Percentiles rank a stretch among this genome's conserved stretches.
phyloP scores from a whole-genome alignment of 2,797 vertebrate genomes.

The Eutrigla gurnardus region DNA sequence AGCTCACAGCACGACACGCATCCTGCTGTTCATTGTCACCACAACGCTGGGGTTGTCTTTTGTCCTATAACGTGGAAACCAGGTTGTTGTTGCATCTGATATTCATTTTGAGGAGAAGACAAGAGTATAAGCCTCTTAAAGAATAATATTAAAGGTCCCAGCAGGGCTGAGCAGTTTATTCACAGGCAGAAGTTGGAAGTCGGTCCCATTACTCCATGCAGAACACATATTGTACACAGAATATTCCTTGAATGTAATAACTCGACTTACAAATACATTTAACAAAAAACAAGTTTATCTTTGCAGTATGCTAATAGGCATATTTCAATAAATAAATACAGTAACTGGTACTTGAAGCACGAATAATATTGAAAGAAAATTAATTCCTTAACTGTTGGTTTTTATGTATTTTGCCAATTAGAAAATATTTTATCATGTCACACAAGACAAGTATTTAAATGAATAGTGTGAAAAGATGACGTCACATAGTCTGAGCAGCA shows the following conservation, averaged over 20 bases:
- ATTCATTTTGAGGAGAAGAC: background rate
- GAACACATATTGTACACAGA: background rate
- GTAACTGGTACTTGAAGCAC: background rate
- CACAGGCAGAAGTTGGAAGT: background rate
- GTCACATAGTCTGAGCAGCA: slow-evolving; percentile 6
- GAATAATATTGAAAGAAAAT: no score
- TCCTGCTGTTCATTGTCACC: background rate
- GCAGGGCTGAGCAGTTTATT: background rate
- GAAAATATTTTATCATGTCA: background rate
- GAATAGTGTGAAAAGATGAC: background rate
- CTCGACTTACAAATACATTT: background rate
- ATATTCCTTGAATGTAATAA: background rate
- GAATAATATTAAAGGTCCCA: background rate
- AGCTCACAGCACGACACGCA: slow-evolving; percentile 51
- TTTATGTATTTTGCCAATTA: slow-evolving; percentile 3
- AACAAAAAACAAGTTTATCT: background rate
- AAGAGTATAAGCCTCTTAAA: background rate
- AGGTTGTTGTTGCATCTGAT: slow-evolving; percentile 8
- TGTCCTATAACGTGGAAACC: background rate
- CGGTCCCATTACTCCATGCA: background rate
- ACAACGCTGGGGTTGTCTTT: background rate
- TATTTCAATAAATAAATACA: background rate
- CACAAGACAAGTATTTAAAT: background rate
- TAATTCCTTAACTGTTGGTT: background rate
- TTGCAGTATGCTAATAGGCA: background rate